These are phyloP conservation scores for Empis livida DNA, from an alignment of 2,888 invertebrate species.

Conservation along the genomic window DNA sequence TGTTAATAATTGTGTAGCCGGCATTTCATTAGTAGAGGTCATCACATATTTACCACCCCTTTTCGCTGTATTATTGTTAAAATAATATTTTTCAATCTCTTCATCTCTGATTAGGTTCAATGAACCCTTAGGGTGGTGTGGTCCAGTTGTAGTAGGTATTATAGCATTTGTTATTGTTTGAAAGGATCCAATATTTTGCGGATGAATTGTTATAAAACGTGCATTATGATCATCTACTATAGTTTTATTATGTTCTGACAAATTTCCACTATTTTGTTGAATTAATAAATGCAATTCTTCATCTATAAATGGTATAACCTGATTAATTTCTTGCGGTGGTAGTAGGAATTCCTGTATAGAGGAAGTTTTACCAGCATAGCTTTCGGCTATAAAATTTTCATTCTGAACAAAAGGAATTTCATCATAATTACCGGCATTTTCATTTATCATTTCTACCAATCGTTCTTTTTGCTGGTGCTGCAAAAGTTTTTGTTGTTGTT, in stretches of 20 bases:
- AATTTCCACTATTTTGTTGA: not conserved
- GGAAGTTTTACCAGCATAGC: no score
- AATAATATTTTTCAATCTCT: slow-evolving; percentile 2
- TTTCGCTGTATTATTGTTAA: not conserved
- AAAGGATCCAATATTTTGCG: slow-evolving; percentile 12
- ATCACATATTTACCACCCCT: not conserved
- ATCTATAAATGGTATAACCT: not conserved
- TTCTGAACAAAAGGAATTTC: slow-evolving; percentile 3
- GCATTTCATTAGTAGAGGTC: not conserved
- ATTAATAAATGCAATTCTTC: not conserved
- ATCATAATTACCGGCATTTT: slow-evolving; percentile 7
- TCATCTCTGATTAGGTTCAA: not conserved
- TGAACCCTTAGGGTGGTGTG: no score
- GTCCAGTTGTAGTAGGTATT: not conserved
- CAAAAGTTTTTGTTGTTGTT: no score
- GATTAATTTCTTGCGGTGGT: not conserved
- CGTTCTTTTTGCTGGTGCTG: not conserved
- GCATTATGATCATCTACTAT: slow-evolving; percentile 4
- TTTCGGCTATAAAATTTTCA: no score
- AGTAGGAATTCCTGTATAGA: not conserved
- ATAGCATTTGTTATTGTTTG: slow-evolving; percentile 9
- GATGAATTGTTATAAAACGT: slow-evolving; percentile 14
- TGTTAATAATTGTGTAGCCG: not conserved
- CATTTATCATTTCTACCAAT: not conserved
- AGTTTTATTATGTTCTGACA: not conserved